phyloP scores from a whole-genome alignment of 2,113 vertebrate species.

The Eptesicus fuscus region DNA sequence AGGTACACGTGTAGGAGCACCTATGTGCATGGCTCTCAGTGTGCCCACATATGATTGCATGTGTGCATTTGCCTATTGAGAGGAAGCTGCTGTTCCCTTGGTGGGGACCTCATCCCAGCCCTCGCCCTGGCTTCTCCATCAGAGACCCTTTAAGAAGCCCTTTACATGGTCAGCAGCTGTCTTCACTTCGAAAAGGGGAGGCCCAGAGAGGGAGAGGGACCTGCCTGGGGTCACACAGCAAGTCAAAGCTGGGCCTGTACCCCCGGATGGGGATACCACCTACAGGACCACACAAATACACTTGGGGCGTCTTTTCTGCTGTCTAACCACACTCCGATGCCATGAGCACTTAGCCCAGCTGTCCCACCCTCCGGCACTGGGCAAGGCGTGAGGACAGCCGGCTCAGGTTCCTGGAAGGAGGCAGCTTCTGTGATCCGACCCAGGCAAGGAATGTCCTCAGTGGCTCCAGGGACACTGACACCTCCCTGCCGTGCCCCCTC shows the following conservation, averaged over 20 bases:
- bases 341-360: conserved; percentile 52
- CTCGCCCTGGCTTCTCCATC: not conserved
- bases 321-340: conserved; percentile 40
- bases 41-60: rapidly evolving
- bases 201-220: not conserved
- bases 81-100: not conserved
- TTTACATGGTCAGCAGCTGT: not conserved
- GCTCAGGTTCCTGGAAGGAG: conserved; percentile 75
- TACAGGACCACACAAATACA: not conserved
- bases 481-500: conserved; percentile 51
- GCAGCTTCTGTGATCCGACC: conserved; percentile 69
- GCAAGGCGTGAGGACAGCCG: conserved; percentile 59
- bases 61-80: not conserved
- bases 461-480: conserved; percentile 66
- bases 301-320: conserved; percentile 35
- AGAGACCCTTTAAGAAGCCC: not conserved
- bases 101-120: not conserved
- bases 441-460: conserved; percentile 67
- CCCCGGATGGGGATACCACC: not conserved
- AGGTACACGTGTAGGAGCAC: not conserved
- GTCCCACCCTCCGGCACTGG: conserved; percentile 43
- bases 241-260: not conserved
- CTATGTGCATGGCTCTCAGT: not conserved
- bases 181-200: not conserved
- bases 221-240: not conserved